Conservation (phyloP, 2,888 invertebrate species). For the Leucozona laternaria region DNA sequence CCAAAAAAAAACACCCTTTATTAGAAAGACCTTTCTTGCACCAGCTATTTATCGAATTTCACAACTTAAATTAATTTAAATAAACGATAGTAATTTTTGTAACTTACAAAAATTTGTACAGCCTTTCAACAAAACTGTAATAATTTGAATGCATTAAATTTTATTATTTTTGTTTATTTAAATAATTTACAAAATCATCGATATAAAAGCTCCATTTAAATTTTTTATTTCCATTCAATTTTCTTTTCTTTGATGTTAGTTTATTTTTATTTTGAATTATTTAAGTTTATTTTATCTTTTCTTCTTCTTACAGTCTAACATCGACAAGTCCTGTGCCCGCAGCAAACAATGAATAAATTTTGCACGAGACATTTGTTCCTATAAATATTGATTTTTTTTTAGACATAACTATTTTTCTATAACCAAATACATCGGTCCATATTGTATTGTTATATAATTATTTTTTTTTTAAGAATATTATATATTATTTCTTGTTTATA, state of each 20-base stretch:
- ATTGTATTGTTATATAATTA: conserved; percentile 26
- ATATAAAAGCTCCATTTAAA: neutral
- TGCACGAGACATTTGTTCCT: conserved; percentile 54
- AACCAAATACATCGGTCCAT: conserved; percentile 11
- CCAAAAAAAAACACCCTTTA: too few relatives aligned
- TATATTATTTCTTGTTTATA: neutral
- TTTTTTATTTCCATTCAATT: neutral
- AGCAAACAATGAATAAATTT: conserved; percentile 79
- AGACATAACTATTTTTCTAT: neutral
- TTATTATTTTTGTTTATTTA: too few relatives aligned
- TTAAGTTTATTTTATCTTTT: conserved; percentile 52
- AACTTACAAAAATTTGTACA: too few relatives aligned
- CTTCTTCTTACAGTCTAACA: conserved; percentile 80
- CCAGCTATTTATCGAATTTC: neutral
- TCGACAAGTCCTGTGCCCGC: conserved; percentile 81
- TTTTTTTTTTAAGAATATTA: conserved; percentile 1
- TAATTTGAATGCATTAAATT: too few relatives aligned
- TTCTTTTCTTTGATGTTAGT: neutral
- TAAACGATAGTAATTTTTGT: too few relatives aligned
- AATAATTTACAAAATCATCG: neutral
- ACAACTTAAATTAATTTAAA: too few relatives aligned
- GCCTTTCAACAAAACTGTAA: too few relatives aligned
- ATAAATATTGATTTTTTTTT: neutral
- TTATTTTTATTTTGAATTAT: conserved; percentile 67
- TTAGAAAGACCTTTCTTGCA: too few relatives aligned